These are phyloP conservation scores for Orycteropus afer DNA, from an alignment of 2,113 vertebrate species.

Conservation along the genomic window DNA sequence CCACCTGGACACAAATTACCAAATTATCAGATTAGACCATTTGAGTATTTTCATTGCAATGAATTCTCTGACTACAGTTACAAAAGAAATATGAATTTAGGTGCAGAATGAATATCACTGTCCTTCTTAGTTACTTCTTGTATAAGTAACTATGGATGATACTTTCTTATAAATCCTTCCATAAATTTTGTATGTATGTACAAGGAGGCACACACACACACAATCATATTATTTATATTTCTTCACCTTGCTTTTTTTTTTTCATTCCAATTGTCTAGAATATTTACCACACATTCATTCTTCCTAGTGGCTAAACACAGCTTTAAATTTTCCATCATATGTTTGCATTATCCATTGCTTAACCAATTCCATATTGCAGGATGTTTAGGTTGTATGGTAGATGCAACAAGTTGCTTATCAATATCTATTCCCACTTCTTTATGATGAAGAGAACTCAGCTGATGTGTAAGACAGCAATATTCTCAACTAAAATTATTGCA, in stretches of 20 bases:
- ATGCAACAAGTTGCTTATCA: not conserved
- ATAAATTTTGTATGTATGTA: not conserved
- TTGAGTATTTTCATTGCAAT: not conserved
- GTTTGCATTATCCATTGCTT: not conserved
- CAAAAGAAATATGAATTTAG: not conserved
- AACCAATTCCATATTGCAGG: not conserved
- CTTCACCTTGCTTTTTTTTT: not conserved
- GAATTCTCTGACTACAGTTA: conserved; percentile 3
- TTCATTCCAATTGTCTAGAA: conserved; percentile 17
- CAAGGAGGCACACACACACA: not conserved
- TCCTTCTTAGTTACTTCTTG: not conserved
- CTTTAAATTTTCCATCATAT: not conserved
- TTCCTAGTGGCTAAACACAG: not conserved
- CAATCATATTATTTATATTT: not conserved
- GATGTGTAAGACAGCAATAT: not conserved
- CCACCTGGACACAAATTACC: not conserved
- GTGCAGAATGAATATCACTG: not conserved
- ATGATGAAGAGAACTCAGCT: not conserved
- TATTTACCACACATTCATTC: not conserved
- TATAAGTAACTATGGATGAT: conserved; percentile 7
- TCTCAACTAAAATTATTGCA: not conserved
- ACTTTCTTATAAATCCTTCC: not conserved
- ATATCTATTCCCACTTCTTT: not conserved
- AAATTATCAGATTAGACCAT: not conserved
- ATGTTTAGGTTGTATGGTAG: not conserved